Evolutionary conservation across 2,113 vertebrate species (phyloP).

Genomic region (Caranx ignobilis): DNA sequence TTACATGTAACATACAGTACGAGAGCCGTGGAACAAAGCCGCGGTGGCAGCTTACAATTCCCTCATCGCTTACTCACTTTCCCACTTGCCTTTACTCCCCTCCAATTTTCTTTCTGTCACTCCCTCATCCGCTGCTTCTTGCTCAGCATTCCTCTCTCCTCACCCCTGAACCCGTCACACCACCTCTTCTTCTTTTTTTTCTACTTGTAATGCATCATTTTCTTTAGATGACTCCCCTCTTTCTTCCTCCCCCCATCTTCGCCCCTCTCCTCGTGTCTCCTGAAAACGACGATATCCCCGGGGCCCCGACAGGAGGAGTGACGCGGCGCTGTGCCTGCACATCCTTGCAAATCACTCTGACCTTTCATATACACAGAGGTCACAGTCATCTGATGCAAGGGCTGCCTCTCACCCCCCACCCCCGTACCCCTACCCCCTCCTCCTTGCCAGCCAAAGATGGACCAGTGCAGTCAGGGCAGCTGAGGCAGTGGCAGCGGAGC

Average conservation of each 20-base stretch:
- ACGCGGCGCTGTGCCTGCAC: constrained; percentile 39
- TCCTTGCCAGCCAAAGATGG: constrained; percentile 31
- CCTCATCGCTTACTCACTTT: constrained; percentile 15
- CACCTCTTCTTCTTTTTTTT: not conserved
- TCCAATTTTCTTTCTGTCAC: constrained; percentile 52
- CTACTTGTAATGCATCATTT: constrained; percentile 30
- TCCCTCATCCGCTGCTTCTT: constrained; percentile 35
- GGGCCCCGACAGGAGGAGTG: constrained; percentile 17
- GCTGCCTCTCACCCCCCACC: too few relatives aligned
- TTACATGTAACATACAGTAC: constrained; percentile 61
- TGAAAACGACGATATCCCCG: constrained; percentile 43
- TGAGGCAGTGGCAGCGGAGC: constrained; percentile 27
- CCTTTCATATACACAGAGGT: constrained; percentile 62
- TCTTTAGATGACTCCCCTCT: constrained; percentile 4
- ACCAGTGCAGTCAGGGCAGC: constrained; percentile 2
- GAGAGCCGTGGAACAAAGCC: constrained; percentile 45
- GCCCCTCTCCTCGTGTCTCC: not conserved
- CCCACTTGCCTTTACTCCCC: constrained; percentile 16
- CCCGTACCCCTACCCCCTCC: too few relatives aligned
- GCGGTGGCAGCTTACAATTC: constrained; percentile 59
- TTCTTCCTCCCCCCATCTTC: not conserved
- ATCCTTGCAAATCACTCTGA: constrained; percentile 75
- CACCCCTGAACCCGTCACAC: constrained; percentile 21
- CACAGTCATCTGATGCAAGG: constrained; percentile 38
- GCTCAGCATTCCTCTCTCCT: not conserved